phyloP scores from a whole-genome alignment of 1,140 invertebrate species.

The Babylonia areolata region DNA sequence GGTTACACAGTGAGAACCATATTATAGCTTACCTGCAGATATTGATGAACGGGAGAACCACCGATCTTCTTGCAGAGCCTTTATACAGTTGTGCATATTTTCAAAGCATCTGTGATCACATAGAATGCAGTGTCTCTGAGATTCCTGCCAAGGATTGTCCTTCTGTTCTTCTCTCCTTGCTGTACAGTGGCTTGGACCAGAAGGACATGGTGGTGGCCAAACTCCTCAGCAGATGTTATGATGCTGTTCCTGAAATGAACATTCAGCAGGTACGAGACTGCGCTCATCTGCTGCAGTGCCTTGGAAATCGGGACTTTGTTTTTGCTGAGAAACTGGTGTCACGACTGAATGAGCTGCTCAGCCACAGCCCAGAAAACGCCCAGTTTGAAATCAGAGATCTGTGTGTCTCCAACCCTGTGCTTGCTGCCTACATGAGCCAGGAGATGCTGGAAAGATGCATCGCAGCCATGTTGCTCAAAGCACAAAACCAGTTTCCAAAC shows the following conservation, averaged over 20 bases:
- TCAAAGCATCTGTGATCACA: constrained; percentile 6
- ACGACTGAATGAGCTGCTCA: background rate
- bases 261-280: background rate
- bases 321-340: constrained; percentile 12
- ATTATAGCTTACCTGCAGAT: constrained; percentile 41
- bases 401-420: background rate
- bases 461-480: constrained; percentile 5
- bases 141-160: constrained; percentile 36
- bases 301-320: background rate
- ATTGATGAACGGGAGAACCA: constrained; percentile 34
- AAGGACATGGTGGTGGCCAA: background rate
- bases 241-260: background rate
- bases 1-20: constrained; percentile 38
- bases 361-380: background rate
- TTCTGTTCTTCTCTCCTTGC: constrained; percentile 7
- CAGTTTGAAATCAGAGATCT: constrained; percentile 19
- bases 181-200: constrained; percentile 32
- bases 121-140: background rate
- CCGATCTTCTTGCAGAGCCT: background rate
- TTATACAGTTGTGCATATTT: constrained; percentile 13
- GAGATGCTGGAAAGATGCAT: constrained; percentile 9
- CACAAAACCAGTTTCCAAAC: background rate
- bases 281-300: background rate
- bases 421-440: constrained; percentile 31
- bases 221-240: constrained; percentile 10